phyloP scores from a whole-genome alignment of 2,888 invertebrate genomes.

The Hypomecis punctinalis region DNA sequence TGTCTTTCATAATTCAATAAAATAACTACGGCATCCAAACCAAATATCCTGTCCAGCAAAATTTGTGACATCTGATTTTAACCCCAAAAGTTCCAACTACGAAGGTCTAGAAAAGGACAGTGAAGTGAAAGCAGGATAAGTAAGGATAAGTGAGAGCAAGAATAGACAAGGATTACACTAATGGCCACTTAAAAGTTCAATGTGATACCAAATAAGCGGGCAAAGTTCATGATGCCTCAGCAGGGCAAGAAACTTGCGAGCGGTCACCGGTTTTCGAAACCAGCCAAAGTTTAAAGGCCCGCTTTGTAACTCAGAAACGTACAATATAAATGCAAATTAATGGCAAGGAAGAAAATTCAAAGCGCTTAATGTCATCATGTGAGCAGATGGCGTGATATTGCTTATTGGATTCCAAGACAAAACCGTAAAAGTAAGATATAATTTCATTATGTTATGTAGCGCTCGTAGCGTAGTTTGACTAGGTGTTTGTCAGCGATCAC shows the following conservation, averaged over 20 bases:
- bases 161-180: neutral
- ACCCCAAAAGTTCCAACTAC: too few species aligned
- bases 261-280: conserved; percentile 9
- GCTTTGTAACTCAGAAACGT: conserved; percentile 6
- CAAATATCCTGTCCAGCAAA: too few species aligned
- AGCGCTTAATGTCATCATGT: neutral
- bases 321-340: conserved; percentile 16
- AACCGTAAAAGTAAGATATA: neutral
- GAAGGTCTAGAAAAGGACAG: too few species aligned
- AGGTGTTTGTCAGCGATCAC: too few species aligned
- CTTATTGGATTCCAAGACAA: neutral
- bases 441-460: too few species aligned
- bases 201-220: neutral
- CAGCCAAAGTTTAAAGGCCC: conserved; percentile 7
- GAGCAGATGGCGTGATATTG: conserved; percentile 2
- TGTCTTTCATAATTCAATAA: too few species aligned
- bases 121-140: neutral
- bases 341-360: neutral
- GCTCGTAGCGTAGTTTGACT: too few species aligned
- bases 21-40: too few species aligned
- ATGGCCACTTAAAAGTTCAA: conserved; percentile 4
- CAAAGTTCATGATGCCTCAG: conserved; percentile 6
- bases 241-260: neutral
- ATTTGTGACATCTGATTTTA: too few species aligned
- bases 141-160: too few species aligned